Evolutionary conservation across 2,797 vertebrate species (phyloP).

Genomic region (Peromyscus melanophrys): DNA sequence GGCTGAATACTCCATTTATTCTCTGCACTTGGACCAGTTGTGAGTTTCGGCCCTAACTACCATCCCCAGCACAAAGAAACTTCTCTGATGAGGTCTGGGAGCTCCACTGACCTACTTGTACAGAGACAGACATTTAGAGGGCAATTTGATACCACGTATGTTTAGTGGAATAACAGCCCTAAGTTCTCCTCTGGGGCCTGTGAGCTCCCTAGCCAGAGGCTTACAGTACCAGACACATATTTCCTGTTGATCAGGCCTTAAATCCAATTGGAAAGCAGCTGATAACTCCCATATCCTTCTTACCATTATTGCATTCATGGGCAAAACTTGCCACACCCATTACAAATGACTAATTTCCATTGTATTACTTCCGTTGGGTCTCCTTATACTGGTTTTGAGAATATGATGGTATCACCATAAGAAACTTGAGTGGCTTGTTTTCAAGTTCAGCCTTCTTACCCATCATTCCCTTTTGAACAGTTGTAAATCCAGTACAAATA

Average conservation of each 20-base stretch:
- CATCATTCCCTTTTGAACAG: neutral
- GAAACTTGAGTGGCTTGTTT: constrained; percentile 23
- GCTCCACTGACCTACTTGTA: neutral
- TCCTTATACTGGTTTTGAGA: neutral
- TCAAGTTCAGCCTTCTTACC: constrained; percentile 6
- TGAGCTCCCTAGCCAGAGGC: neutral
- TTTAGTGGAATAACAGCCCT: neutral
- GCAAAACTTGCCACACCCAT: neutral
- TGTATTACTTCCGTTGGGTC: neutral
- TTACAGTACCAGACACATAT: neutral
- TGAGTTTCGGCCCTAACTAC: neutral
- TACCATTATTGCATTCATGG: too few relatives aligned
- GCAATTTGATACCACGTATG: neutral
- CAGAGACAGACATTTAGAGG: neutral
- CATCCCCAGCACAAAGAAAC: neutral
- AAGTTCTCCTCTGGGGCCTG: neutral
- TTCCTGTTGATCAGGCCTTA: neutral
- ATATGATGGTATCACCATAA: neutral
- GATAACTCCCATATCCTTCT: neutral
- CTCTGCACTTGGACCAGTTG: neutral
- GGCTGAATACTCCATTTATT: neutral
- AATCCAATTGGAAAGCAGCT: neutral
- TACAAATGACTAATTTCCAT: constrained; percentile 17
- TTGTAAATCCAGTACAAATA: neutral
- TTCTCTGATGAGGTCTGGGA: neutral